These are phyloP conservation scores for Heliconius congener DNA, from an alignment of 1,140 invertebrate species.

Conservation along the genomic window DNA sequence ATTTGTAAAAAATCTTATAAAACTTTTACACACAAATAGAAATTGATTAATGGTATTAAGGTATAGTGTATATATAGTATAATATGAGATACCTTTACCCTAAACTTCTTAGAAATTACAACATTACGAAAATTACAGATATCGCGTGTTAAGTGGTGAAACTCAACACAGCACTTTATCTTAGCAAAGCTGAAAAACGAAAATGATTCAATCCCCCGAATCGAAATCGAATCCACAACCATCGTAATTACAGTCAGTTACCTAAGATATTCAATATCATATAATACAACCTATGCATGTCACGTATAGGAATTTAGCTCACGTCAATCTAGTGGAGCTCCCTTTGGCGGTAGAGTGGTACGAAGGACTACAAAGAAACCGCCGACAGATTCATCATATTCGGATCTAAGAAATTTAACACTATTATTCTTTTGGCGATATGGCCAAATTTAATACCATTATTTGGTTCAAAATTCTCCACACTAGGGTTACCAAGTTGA, in stretches of 20 bases:
- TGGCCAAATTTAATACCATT: conserved; percentile 73
- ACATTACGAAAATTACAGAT: too few species aligned
- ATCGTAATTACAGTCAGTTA: background rate
- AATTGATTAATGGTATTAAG: too few species aligned
- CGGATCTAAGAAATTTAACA: conserved; percentile 75
- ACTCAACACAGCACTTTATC: too few species aligned
- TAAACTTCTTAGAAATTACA: too few species aligned
- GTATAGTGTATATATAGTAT: too few species aligned
- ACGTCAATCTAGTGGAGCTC: conserved; percentile 17
- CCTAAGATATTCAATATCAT: background rate
- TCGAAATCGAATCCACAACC: background rate
- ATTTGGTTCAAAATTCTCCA: conserved; percentile 60
- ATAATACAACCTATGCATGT: conserved; percentile 4
- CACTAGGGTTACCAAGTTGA: conserved; percentile 34
- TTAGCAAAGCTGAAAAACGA: too few species aligned
- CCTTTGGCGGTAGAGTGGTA: conserved; percentile 37
- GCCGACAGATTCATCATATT: conserved; percentile 76
- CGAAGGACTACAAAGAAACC: conserved; percentile 46
- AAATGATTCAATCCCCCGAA: too few species aligned
- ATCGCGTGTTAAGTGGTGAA: too few species aligned
- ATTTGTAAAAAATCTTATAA: too few species aligned
- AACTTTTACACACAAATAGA: too few species aligned
- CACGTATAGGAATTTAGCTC: conserved; percentile 35
- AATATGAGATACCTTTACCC: too few species aligned
- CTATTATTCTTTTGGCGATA: conserved; percentile 68